These are phyloP conservation scores for Ylistrum balloti DNA, from an alignment of 1,140 invertebrate species.

Conservation along the genomic window DNA sequence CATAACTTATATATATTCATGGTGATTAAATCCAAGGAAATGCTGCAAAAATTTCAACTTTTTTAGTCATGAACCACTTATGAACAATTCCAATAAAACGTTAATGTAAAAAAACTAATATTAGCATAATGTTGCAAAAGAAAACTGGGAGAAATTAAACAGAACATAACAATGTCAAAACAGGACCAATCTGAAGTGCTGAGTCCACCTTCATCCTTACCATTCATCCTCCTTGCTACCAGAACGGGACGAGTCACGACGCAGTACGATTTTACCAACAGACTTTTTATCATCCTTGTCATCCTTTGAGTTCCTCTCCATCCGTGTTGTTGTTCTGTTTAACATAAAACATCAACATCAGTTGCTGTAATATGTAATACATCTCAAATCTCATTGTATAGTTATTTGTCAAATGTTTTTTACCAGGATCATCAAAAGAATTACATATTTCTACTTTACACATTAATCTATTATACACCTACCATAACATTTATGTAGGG, in stretches of 20 bases:
- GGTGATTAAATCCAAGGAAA: too few species aligned
- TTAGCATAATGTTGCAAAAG: conserved; percentile 14
- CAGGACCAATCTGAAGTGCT: neutral
- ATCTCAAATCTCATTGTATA: too few species aligned
- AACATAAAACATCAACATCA: neutral
- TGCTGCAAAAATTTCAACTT: too few species aligned
- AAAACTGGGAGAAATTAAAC: neutral
- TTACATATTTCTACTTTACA: too few species aligned
- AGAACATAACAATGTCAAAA: neutral
- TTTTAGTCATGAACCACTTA: neutral
- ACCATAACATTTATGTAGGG: too few species aligned
- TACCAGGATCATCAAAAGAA: too few species aligned
- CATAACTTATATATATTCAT: neutral
- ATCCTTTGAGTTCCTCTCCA: neutral
- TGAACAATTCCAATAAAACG: neutral
- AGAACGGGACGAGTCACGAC: conserved; percentile 61
- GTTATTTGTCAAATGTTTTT: too few species aligned
- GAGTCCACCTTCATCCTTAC: conserved; percentile 43
- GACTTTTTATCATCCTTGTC: conserved; percentile 43
- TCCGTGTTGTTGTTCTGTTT: neutral
- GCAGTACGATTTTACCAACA: conserved; percentile 66
- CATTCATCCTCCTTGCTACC: conserved; percentile 65
- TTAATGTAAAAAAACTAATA: neutral
- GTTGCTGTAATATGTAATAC: too few species aligned
- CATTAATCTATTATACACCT: too few species aligned